Evolutionary conservation across 2,888 invertebrate species (phyloP).

Genomic region (Catonia carolina): DNA sequence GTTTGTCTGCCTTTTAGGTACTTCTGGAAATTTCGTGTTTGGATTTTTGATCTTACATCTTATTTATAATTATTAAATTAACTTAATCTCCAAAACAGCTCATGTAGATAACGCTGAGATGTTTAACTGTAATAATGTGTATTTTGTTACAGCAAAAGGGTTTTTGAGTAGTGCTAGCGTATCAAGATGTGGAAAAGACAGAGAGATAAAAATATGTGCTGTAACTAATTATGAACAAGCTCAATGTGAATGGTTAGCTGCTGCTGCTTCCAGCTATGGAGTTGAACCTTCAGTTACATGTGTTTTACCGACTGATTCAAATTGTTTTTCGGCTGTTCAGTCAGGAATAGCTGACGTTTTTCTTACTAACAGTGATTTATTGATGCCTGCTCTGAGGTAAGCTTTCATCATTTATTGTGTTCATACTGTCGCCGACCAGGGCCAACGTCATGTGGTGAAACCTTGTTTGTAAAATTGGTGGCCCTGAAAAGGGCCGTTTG

Average conservation of each 20-base stretch:
- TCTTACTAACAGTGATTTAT: conserved; percentile 62
- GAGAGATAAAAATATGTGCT: conserved; percentile 21
- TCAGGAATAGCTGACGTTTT: conserved; percentile 63
- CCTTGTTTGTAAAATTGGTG: too few species aligned
- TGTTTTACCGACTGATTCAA: conserved; percentile 43
- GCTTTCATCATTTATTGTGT: too few species aligned
- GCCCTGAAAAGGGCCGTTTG: too few species aligned
- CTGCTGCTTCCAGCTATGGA: conserved; percentile 66
- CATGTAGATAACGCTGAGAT: too few species aligned
- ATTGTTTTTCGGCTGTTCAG: conserved; percentile 61
- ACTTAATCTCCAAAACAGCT: too few species aligned
- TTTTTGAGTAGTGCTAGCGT: conserved; percentile 20
- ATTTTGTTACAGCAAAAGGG: conserved; percentile 14
- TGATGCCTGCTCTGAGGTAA: conserved; percentile 61
- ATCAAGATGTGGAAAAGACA: conserved; percentile 19
- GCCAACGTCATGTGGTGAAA: too few species aligned
- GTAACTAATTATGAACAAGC: conserved; percentile 44
- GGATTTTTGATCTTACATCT: too few species aligned
- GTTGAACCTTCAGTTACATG: conserved; percentile 76
- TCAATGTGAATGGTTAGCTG: conserved; percentile 74
- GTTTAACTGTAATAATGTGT: too few species aligned
- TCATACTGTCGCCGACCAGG: too few species aligned
- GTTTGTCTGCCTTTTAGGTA: too few species aligned
- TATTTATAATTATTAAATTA: too few species aligned
- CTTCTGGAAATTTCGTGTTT: too few species aligned